Evolutionary conservation across 2,888 invertebrate genomes (phyloP), one percentile per base, ranked within the genome.

Genomic region (Oegoconia quadripuncta): DNA sequence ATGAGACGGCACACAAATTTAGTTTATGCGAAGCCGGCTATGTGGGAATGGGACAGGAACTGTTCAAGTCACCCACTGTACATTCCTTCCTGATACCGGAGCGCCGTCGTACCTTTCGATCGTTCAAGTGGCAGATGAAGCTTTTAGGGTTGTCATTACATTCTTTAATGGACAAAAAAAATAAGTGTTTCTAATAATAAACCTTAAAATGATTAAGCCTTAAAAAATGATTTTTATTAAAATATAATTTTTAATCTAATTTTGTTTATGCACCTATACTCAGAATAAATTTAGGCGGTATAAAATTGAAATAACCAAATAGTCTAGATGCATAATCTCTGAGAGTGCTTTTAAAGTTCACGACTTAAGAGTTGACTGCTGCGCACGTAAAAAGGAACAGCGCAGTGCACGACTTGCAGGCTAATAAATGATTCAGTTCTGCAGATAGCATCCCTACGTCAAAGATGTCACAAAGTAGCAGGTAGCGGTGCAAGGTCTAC

Each of bases 101-200:
- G 73, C 71, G 70, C 68, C 72, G 81, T 77, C 80, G 83, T 87
- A 86, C 87, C 87, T 86, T 87, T 87, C 87, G 86, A 87, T 86
- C 87, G 86, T 80, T 87, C 86, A 84, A 87, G 86, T 87, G 86
- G 86, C 86, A 84, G 87, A 86, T 87, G 86, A 86, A 84, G 81
- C 81, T 78, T 80, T 81, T 74, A 87, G 87, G 87, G 87, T 61
- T 83, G 78, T 70, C 82, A 76, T 27, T 18, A 18, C 26, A 37
- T 37, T 14, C 12, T 27, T 26, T n/a, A n/a, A n/a, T n/a, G n/a
- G n/a, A n/a, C n/a, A n/a, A 25, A 9, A 8, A 23, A n/a, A 11
- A 25, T 5, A 12, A 25, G 12, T 11, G 4, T 25, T 11, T 25
- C 25, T 25, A 25, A 25, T 25, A 11, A 25, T 5, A 25, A 25